A percentile compares a stretch with the other conserved stretches of the same genome.
These are phyloP conservation scores for Hippoglossus hippoglossus DNA, from an alignment of 2,797 vertebrate genomes.

Conservation along the genomic window DNA sequence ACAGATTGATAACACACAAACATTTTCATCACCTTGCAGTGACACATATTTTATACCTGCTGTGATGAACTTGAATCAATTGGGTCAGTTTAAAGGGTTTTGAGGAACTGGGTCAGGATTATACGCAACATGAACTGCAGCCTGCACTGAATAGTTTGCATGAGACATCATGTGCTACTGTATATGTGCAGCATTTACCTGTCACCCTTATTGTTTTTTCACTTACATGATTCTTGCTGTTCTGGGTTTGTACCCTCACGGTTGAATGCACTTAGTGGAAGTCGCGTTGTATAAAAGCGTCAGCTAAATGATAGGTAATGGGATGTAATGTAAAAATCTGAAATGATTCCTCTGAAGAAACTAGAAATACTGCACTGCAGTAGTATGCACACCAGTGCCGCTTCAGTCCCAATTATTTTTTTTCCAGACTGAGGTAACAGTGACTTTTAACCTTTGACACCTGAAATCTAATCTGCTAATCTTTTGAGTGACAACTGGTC, in stretches of 20 bases:
- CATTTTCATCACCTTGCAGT: slow-evolving; percentile 55
- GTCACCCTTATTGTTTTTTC: not conserved
- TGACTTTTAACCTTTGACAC: too few relatives aligned
- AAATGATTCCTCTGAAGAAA: not conserved
- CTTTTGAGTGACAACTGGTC: too few relatives aligned
- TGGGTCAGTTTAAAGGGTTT: slow-evolving; percentile 35
- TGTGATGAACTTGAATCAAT: slow-evolving; percentile 39
- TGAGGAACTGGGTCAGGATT: not conserved
- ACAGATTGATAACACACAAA: slow-evolving; percentile 50
- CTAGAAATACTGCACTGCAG: not conserved
- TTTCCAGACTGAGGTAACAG: too few relatives aligned
- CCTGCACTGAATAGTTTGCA: not conserved
- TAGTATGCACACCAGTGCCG: too few relatives aligned
- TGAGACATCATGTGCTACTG: too few relatives aligned
- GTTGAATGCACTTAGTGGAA: too few relatives aligned
- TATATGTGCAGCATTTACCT: not conserved
- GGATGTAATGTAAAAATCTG: not conserved
- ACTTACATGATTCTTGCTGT: too few relatives aligned
- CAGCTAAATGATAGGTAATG: too few relatives aligned
- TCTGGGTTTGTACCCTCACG: too few relatives aligned
- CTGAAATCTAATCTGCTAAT: too few relatives aligned
- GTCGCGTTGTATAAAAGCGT: too few relatives aligned
- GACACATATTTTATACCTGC: slow-evolving; percentile 50
- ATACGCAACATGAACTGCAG: not conserved
- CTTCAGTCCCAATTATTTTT: too few relatives aligned